These are phyloP conservation scores for Rhadinocentrus ornatus DNA, from an alignment of 2,797 vertebrate species.

Conservation along the genomic window DNA sequence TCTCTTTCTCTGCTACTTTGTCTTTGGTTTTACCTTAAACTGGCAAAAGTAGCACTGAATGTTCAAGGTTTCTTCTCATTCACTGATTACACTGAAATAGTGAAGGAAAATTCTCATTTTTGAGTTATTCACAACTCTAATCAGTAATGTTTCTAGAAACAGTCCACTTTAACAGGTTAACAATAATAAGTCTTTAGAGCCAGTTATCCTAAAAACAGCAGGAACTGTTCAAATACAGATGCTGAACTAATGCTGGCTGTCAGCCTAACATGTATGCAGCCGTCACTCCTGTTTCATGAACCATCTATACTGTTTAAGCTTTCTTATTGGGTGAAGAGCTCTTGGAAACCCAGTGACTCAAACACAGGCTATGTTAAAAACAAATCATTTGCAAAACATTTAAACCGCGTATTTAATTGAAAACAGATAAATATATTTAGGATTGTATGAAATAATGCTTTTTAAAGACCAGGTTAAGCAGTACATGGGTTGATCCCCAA, in stretches of 20 bases:
- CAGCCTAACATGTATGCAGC: not conserved
- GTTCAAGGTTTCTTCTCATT: not conserved
- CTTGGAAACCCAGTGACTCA: not conserved
- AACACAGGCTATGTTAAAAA: not conserved
- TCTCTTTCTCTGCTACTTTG: not conserved
- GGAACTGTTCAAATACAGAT: not conserved
- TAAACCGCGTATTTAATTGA: not conserved
- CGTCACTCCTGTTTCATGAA: not conserved
- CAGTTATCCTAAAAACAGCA: conserved; percentile 4
- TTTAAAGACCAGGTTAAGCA: no score
- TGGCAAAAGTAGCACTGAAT: not conserved
- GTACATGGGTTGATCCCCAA: no score
- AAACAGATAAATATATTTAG: no score
- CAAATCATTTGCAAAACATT: not conserved
- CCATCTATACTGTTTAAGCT: not conserved
- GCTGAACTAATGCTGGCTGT: not conserved
- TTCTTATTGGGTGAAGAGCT: no score
- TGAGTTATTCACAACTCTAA: not conserved
- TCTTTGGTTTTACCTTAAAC: not conserved
- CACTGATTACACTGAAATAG: not conserved
- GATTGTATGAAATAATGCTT: no score
- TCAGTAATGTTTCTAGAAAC: conserved; percentile 1
- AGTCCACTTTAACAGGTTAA: not conserved
- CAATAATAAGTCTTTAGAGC: conserved; percentile 11
- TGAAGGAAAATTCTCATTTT: not conserved